Evolutionary conservation across 2,888 invertebrate genomes (phyloP).

Genomic region (Microdon myrmicae): DNA sequence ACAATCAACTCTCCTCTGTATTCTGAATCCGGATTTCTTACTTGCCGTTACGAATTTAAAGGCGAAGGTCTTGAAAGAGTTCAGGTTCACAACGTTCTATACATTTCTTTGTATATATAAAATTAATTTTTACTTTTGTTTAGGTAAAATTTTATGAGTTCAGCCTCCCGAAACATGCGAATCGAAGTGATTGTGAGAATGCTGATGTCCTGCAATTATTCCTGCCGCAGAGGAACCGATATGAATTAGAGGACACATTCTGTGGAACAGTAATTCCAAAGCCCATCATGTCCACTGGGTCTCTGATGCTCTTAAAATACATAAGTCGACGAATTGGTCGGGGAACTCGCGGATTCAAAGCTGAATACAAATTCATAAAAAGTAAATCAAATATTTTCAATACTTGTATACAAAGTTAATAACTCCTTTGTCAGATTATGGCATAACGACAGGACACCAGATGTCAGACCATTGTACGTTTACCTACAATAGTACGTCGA

Average conservation of each 20-base stretch:
- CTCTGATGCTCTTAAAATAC: constrained; percentile 87
- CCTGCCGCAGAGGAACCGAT: constrained; percentile 82
- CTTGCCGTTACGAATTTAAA: constrained; percentile 89
- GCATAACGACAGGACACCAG: constrained; percentile 84
- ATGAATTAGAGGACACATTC: constrained; percentile 87
- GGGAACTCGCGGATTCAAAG: constrained; percentile 86
- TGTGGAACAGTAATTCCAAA: constrained; percentile 85
- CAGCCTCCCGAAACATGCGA: constrained; percentile 61
- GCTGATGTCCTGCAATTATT: constrained; percentile 69
- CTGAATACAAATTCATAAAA: constrained; percentile 88
- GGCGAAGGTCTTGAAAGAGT: constrained; percentile 87
- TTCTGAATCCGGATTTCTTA: constrained; percentile 39
- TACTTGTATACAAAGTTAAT: constrained; percentile 15
- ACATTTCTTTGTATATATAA: background rate
- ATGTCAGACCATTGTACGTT: constrained; percentile 85
- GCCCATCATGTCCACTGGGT: constrained; percentile 93
- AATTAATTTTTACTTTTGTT: constrained; percentile 7
- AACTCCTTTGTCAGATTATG: constrained; percentile 78
- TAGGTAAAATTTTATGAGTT: constrained; percentile 65
- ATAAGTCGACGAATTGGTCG: constrained; percentile 81
- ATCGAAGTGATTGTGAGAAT: constrained; percentile 60
- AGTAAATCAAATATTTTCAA: constrained; percentile 72
- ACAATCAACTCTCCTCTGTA: constrained; percentile 84
- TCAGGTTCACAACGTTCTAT: constrained; percentile 69
- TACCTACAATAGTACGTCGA: constrained; percentile 84